Percentiles rank a stretch among this genome's conserved stretches.
phyloP scores from a whole-genome alignment of 2,797 vertebrate genomes.

The Tragelaphus eurycerus region DNA sequence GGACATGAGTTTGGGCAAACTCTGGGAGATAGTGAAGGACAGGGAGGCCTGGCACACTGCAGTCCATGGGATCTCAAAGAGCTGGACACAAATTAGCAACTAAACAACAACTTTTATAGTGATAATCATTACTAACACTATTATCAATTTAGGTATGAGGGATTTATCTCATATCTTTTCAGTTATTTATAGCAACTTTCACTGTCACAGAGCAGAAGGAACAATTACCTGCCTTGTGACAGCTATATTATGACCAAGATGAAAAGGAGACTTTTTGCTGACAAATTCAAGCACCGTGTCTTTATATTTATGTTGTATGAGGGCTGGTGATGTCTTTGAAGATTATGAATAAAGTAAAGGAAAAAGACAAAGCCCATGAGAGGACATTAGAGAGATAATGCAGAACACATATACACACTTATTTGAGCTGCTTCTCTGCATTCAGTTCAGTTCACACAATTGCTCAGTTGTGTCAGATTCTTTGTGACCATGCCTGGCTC shows the following conservation, averaged over 20 bases:
- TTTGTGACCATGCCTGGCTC: neutral
- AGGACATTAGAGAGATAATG: neutral
- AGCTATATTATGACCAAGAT: neutral
- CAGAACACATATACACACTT: neutral
- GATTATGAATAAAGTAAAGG: neutral
- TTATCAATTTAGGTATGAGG: neutral
- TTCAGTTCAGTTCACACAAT: neutral
- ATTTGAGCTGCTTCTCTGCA: neutral
- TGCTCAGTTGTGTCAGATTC: neutral
- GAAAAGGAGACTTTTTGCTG: neutral
- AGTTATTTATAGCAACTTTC: neutral
- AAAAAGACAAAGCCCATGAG: neutral
- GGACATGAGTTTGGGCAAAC: neutral
- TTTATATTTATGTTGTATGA: neutral
- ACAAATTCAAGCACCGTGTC: neutral
- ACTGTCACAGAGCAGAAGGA: neutral
- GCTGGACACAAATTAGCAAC: neutral
- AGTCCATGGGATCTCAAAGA: neutral
- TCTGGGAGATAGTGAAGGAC: neutral
- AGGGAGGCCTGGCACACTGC: neutral
- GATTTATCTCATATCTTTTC: neutral
- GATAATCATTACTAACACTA: neutral
- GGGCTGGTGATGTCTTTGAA: neutral
- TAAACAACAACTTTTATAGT: neutral
- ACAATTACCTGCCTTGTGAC: neutral